Conservation (phyloP, 2,113 vertebrate species). For the Carassius auratus region DNA sequence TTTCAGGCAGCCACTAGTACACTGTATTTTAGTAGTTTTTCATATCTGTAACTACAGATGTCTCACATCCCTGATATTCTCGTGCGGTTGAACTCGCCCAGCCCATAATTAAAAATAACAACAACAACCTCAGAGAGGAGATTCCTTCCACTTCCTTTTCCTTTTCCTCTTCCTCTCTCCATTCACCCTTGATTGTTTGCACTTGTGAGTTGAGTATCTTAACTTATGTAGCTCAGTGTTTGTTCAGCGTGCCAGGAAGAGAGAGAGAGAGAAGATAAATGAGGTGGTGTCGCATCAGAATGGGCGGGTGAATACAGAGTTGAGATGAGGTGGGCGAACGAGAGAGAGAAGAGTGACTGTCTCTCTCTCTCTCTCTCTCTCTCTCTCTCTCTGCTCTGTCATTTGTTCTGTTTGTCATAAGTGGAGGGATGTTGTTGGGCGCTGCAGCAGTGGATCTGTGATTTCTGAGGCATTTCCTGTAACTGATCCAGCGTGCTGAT, state of each 20-base stretch:
- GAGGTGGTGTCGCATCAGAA: slow-evolving; percentile 20
- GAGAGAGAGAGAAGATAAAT: slow-evolving; percentile 53
- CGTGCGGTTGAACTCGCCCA: slow-evolving; percentile 45
- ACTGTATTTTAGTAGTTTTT: not conserved
- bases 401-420: slow-evolving; percentile 32
- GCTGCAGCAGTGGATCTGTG: slow-evolving; percentile 21
- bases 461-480: slow-evolving; percentile 54
- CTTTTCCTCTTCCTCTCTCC: slow-evolving; percentile 1
- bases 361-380: slow-evolving; percentile 34
- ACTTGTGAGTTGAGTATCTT: slow-evolving; percentile 5
- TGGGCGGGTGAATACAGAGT: slow-evolving; percentile 23
- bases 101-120: slow-evolving; percentile 10
- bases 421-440: slow-evolving; percentile 32
- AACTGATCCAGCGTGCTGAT: slow-evolving; percentile 42
- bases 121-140: slow-evolving; percentile 58
- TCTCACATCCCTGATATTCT: slow-evolving; percentile 62
- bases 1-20: not conserved
- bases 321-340: not conserved
- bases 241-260: slow-evolving; percentile 24
- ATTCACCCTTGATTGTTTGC: not conserved
- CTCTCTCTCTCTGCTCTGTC: slow-evolving; percentile 3
- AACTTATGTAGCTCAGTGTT: slow-evolving; percentile 24
- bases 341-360: not conserved
- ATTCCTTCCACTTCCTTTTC: slow-evolving; percentile 1
- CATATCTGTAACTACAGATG: not conserved